These are phyloP conservation scores for Lasioglossum villosulum DNA, from an alignment of 2,888 invertebrate genomes.

Conservation along the genomic window DNA sequence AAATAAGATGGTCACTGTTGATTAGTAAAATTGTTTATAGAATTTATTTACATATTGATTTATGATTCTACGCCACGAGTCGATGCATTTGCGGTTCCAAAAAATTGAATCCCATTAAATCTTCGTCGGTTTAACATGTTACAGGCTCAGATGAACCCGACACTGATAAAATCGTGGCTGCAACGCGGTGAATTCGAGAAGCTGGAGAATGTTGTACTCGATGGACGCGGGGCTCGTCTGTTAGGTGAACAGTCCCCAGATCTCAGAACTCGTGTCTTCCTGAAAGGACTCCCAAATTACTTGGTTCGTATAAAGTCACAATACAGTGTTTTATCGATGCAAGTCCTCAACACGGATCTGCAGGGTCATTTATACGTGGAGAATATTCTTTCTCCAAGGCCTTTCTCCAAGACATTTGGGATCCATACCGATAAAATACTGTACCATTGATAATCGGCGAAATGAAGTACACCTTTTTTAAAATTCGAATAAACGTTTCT, in stretches of 20 bases:
- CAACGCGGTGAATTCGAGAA: slow-evolving; percentile 88
- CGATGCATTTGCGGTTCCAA: neutral
- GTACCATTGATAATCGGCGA: neutral
- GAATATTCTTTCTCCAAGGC: no score
- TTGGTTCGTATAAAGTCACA: slow-evolving; percentile 85
- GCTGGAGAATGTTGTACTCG: slow-evolving; percentile 88
- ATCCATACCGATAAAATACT: no score
- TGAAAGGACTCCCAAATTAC: slow-evolving; percentile 89
- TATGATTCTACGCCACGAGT: neutral
- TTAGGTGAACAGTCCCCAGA: slow-evolving; percentile 88
- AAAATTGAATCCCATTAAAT: neutral
- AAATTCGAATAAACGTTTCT: neutral
- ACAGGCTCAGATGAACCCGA: slow-evolving; percentile 86
- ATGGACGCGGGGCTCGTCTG: slow-evolving; percentile 89
- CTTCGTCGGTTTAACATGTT: slow-evolving; percentile 58
- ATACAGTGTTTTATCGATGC: no score
- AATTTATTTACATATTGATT: neutral
- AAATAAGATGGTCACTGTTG: neutral
- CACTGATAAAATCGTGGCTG: slow-evolving; percentile 86
- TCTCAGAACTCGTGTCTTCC: slow-evolving; percentile 87
- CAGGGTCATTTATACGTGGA: no score
- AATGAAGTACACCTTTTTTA: neutral
- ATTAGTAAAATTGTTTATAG: neutral
- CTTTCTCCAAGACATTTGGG: no score
- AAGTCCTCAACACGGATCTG: no score